These are phyloP conservation scores for Hippopotamyrus pictus DNA, from an alignment of 2,797 vertebrate genomes.

Conservation along the genomic window DNA sequence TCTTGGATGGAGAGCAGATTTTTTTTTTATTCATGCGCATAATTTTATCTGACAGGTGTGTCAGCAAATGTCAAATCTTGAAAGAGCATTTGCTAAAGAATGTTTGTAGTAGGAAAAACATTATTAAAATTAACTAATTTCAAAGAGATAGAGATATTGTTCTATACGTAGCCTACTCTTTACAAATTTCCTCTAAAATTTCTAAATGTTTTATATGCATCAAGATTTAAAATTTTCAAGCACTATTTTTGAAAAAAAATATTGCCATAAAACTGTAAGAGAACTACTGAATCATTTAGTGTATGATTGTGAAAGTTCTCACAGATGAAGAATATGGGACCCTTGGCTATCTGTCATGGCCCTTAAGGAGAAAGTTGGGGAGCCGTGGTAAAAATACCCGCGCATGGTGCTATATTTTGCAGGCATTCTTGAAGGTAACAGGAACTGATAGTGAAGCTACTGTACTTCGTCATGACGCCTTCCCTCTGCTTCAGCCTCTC, in stretches of 20 bases:
- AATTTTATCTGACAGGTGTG: conserved; percentile 20
- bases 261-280: not conserved
- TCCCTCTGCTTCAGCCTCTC: not conserved
- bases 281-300: not conserved
- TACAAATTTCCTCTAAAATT: not conserved
- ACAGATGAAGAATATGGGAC: conserved; percentile 55
- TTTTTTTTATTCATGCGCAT: conserved; percentile 29
- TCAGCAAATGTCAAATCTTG: conserved; percentile 34
- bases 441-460: conserved; percentile 21
- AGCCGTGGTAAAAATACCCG: conserved; percentile 45
- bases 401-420: conserved; percentile 41
- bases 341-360: conserved; percentile 57
- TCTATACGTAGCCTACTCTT: not conserved
- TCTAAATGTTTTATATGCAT: not conserved
- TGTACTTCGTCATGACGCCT: not conserved
- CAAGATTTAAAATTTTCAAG: not conserved
- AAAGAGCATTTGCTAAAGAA: not conserved
- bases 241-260: not conserved
- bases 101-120: not conserved
- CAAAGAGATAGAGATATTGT: not conserved
- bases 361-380: conserved; percentile 51
- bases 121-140: not conserved
- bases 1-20: conserved; percentile 45
- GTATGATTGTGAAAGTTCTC: conserved; percentile 38
- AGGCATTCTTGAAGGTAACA: conserved; percentile 33